Evolutionary conservation across 2,797 vertebrate genomes (phyloP), one percentile per base, ranked within the genome.

Genomic region (Cryptoblepharus egeriae): DNA sequence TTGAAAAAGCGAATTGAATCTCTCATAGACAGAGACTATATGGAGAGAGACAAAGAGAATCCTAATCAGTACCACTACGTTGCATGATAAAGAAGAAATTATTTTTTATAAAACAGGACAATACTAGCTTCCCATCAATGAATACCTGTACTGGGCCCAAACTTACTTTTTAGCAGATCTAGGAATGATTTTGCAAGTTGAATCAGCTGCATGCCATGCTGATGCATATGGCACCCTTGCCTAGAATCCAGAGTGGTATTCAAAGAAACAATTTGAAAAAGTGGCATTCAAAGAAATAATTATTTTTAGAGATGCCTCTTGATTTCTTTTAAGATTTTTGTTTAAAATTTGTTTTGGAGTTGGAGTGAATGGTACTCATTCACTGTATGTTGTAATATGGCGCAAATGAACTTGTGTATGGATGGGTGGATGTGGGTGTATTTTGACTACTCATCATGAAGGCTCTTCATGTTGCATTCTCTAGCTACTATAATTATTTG

Each of bases 1-100:
- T 95, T 99, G 92, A 99, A 99, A 95, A 99, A 99, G 92, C 96
- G 98, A 79, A 98, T 99, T 16, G 98, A 99, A 94, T 99, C 98
- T 22, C 97, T 99, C 81, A 99, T 99, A 93, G 98, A 99, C 93
- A 96, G 98, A 96, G 98, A 98, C 95, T 99, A 98, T 93, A 98
- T 99, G 98, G 98, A 99, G 85, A 96, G 97, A 77, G 97, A 99
- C 93, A 98, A 97, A 95, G 97, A 99, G 94, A 99, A 96, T 86
- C 97, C 98, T 1, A 98, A 98, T 92, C 97, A 98, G 93, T 99
- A 99, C 95, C 97, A 98, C 95, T 99, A 99, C 61, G 97, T 99
- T 95, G 98, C 98, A 89, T 99, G 96, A 98, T 68, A 61, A 73
- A 42, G 22, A 74, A 69, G 26, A 79, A 75, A n/a, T 64, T 30